Evolutionary conservation across 2,888 invertebrate species (phyloP), one percentile per base, ranked within the genome.

Genomic region (Tubulanus polymorphus): DNA sequence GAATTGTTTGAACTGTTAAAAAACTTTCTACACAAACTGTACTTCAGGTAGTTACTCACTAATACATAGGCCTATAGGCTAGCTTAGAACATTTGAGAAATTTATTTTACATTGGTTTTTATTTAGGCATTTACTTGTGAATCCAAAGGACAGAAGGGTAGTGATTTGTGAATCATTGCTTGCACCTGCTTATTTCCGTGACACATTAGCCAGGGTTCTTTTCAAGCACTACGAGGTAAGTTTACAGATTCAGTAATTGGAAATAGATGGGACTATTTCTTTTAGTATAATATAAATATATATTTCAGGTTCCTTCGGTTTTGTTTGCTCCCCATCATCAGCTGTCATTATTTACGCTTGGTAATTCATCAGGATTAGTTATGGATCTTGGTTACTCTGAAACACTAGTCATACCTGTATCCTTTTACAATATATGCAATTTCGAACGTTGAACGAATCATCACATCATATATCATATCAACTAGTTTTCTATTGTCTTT

Each of bases 161-260:
- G 88, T 97, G 3, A 84, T 97, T 29, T 88, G 96, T 23, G 97
- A 97, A 80, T 93, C 92, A 3, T 82, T 94, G 12, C 83, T 96
- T 23, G 87, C 89, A 30, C 89, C 87, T 2, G 89, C 91, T 0
- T 79, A 86, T 53, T 88, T 93, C 73, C 83, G 94, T 57, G 90
- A 95, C 71, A 89, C 89, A 0, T 81, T 97, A 10, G 94, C 94
- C 0, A 89, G 89, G 77, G 93, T 92, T 23, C 81, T 96, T n/a
- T 95, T 92, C 75, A 84, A 85, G 54, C 94, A 95, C 76, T 96
- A 90, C 81, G 94, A 95, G 85, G 91, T 91, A 75, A 81, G 71
- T 66, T n/a, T n/a, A n/a, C n/a, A n/a, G n/a, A n/a, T 35, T 35
- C 12, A 35, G n/a, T n/a, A n/a, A 12, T 12, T 15, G 35, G 12